Evolutionary conservation across 1,140 invertebrate genomes (phyloP).

Genomic region (Muscidifurax raptorellus): DNA sequence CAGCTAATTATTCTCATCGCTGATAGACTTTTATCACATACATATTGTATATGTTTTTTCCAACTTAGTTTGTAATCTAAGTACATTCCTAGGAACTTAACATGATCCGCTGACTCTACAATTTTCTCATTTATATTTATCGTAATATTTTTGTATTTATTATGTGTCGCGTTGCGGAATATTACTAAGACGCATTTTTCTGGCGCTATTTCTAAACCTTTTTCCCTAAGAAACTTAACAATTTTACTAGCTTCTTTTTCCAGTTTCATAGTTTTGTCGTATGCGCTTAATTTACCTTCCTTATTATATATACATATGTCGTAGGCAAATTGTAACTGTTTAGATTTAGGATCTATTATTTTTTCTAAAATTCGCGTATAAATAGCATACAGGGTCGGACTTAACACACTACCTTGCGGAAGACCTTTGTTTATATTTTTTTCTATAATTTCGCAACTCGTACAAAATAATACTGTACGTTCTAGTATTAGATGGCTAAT

Average conservation of each 20-base stretch:
- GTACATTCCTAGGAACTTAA: neutral
- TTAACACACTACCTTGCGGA: constrained; percentile 42
- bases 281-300: too few species aligned
- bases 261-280: constrained; percentile 25
- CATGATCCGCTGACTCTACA: neutral
- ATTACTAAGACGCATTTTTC: constrained; percentile 43
- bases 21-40: neutral
- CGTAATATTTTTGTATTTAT: neutral
- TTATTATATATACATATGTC: too few species aligned
- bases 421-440: neutral
- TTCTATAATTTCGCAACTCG: neutral
- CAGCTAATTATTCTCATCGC: neutral
- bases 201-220: constrained; percentile 19
- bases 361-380: neutral
- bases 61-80: neutral
- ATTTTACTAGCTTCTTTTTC: constrained; percentile 6
- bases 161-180: constrained; percentile 21
- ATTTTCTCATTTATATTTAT: constrained; percentile 28
- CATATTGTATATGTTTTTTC: neutral
- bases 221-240: neutral
- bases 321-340: constrained; percentile 40
- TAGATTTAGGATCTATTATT: neutral
- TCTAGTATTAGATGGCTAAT: neutral
- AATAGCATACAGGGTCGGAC: constrained; percentile 38
- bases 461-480: neutral